Percentiles rank a stretch among this genome's conserved stretches.
These are phyloP conservation scores for Gadus chalcogrammus DNA, from an alignment of 2,113 vertebrate genomes.

Conservation along the genomic window DNA sequence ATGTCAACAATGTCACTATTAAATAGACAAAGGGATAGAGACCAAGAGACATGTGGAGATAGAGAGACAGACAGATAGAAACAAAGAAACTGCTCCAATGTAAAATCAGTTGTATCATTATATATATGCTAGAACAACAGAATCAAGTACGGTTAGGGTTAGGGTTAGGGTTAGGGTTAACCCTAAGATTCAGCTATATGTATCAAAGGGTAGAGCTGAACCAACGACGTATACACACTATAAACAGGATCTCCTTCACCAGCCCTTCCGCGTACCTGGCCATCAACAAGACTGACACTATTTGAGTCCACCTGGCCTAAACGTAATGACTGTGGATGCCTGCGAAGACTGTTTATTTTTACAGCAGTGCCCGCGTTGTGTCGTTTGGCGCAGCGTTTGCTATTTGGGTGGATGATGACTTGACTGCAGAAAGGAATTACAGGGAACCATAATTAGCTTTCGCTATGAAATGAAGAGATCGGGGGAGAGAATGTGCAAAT, in stretches of 20 bases:
- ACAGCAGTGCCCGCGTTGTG: conserved; percentile 46
- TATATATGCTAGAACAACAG: no score
- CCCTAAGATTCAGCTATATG: no score
- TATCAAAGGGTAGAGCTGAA: no score
- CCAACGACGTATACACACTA: no score
- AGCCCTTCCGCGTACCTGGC: no score
- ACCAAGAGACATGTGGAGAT: background rate
- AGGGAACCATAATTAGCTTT: conserved; percentile 65
- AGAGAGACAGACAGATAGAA: conserved; percentile 12
- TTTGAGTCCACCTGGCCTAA: conserved; percentile 22
- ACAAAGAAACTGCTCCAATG: background rate
- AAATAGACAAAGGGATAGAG: no score
- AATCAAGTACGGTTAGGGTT: no score
- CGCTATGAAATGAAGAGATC: conserved; percentile 70
- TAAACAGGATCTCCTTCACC: no score
- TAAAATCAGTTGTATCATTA: no score
- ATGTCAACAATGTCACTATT: no score
- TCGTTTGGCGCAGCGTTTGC: conserved; percentile 45
- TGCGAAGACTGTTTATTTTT: conserved; percentile 54
- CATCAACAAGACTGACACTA: no score
- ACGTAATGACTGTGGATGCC: conserved; percentile 24
- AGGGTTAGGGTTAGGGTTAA: no score
- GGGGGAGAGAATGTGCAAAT: conserved; percentile 64
- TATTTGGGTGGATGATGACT: conserved; percentile 56
- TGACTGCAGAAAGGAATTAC: conserved; percentile 60